These are phyloP conservation scores for Catalaphyllia jardinei DNA, from an alignment of 64 coral and sea anemone genomes.

Conservation along the genomic window DNA sequence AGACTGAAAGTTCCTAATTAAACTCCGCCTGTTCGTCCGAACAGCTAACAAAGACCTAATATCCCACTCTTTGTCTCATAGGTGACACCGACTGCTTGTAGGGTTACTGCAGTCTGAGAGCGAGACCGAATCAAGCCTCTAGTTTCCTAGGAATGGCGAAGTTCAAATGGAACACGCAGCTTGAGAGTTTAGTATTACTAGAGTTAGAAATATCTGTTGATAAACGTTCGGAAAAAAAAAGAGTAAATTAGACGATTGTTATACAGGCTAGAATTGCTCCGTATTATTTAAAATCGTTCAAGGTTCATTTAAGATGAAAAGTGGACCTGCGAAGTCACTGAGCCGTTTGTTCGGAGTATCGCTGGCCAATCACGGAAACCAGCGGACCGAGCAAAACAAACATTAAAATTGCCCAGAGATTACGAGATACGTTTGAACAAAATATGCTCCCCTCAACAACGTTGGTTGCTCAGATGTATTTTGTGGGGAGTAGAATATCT, in stretches of 20 bases:
- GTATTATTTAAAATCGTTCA: background rate
- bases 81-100: too few relatives aligned
- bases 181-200: too few relatives aligned
- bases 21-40: background rate
- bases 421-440: constrained; percentile 12
- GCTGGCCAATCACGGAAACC: background rate
- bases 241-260: too few relatives aligned
- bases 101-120: too few relatives aligned
- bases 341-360: background rate
- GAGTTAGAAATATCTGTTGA: too few relatives aligned
- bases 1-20: background rate
- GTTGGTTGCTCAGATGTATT: background rate
- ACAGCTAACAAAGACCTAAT: too few relatives aligned
- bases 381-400: constrained; percentile 16
- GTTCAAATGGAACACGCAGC: too few relatives aligned
- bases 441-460: background rate
- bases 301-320: background rate
- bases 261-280: too few relatives aligned
- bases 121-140: too few relatives aligned
- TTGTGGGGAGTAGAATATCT: background rate
- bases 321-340: background rate
- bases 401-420: background rate
- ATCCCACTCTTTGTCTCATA: too few relatives aligned
- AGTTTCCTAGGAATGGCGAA: too few relatives aligned
- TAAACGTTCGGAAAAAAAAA: background rate